These are phyloP conservation scores for Porites cylindrica DNA, from an alignment of 92 coral and sea anemone species.

Conservation along the genomic window DNA sequence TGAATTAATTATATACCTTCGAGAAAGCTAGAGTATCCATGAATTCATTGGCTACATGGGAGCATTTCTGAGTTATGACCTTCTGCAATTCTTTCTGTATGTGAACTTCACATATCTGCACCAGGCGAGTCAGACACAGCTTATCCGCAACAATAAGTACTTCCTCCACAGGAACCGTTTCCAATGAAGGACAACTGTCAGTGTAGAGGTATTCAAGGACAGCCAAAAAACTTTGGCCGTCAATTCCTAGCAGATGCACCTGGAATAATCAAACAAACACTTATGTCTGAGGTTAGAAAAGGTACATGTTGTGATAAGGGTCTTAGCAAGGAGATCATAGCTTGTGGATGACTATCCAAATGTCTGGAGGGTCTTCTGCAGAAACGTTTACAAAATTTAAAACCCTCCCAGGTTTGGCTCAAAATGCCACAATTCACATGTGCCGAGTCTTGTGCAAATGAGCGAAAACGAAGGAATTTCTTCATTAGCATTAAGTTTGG, in stretches of 20 bases:
- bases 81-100: constrained; percentile 8
- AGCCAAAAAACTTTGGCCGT: constrained; percentile 50
- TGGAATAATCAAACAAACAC: not conserved
- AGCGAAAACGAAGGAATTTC: no score
- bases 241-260: constrained; percentile 58
- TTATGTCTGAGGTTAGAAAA: no score
- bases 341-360: no score
- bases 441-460: no score
- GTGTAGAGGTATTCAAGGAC: constrained; percentile 70
- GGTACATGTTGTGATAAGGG: no score
- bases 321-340: no score
- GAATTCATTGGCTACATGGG: not conserved
- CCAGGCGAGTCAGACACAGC: constrained; percentile 47
- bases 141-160: constrained; percentile 67
- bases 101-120: constrained; percentile 59
- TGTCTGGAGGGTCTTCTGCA: no score
- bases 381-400: no score
- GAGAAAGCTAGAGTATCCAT: constrained; percentile 17
- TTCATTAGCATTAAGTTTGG: no score
- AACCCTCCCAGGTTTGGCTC: no score
- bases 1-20: constrained; percentile 11
- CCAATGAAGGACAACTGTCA: constrained; percentile 43
- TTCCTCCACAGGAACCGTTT: constrained; percentile 16
- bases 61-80: not conserved
- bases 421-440: no score